Evolutionary conservation across 2,888 invertebrate species (phyloP), one percentile per base, ranked within the genome.

Genomic region (Terebella lapidaria): DNA sequence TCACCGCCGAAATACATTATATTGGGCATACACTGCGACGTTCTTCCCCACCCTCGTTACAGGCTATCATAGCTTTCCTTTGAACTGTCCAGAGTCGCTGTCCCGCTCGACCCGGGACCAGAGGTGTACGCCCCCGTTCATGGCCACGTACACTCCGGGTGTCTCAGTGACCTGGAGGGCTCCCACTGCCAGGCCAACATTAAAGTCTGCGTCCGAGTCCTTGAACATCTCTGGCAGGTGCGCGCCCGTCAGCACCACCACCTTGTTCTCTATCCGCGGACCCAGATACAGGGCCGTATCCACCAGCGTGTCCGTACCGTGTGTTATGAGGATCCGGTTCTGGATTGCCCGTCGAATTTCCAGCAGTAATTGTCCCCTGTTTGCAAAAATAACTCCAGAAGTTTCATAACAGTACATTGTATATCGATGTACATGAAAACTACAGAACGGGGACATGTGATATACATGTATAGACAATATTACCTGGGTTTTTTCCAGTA

Each of bases 261-360:
- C 56, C 57, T 67, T 69, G n/a, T n/a, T 26, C 20, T 54, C 45
- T 2, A 61, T 24, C 0, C 56, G 30, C 1, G 55, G 15, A 0
- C 51, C 54, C 20, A 72, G 55, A 49, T 62, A 70, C 1, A 42
- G 45, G 24, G 70, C 72, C 4, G 72, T 73, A 22, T 70, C 64
- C 4, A 72, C 54, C 62, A 73, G 64, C 10, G 71, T 70, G 58
- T 73, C 72, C 1, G 72, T 73, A 18, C 73, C 72, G 58, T 73
- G 73, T 15, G 73, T 73, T 22, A 73, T 61, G 1, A 73, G 53
- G 49, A 73, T 67, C 54, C 57, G 59, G 1, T 30, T 25, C 10
- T 54, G n/a, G n/a, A n/a, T n/a, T n/a, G n/a, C n/a, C n/a, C n/a
- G n/a, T n/a, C n/a, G n/a, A n/a, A n/a, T n/a, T n/a, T n/a, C n/a